Percentiles rank a stretch among this genome's conserved stretches.
phyloP scores from a whole-genome alignment of 2,113 vertebrate genomes.

The Phrynosoma platyrhinos region DNA sequence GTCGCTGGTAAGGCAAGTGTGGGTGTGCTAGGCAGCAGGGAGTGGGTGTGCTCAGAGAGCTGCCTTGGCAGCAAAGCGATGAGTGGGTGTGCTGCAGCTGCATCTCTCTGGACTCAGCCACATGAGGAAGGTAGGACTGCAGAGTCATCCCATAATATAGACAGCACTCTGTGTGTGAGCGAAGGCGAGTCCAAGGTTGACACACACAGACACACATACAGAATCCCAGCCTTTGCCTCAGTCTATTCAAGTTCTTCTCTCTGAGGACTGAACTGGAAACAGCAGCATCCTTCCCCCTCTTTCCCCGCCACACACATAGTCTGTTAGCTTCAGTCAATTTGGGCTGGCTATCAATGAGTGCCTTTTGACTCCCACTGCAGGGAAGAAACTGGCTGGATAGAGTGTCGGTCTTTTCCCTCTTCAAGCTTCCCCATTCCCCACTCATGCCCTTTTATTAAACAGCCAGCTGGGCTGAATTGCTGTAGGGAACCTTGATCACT shows the following conservation, averaged over 20 bases:
- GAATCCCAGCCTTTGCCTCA: not conserved
- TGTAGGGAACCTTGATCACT: slow-evolving; percentile 28
- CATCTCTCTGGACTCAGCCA: slow-evolving; percentile 43
- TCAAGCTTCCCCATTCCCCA: not conserved
- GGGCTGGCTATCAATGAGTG: slow-evolving; percentile 47
- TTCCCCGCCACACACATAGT: not conserved
- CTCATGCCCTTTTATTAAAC: not conserved
- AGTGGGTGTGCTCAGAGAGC: slow-evolving; percentile 48
- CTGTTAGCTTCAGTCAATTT: not conserved
- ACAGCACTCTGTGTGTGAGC: not conserved
- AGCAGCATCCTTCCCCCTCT: not conserved
- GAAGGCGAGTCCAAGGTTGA: slow-evolving; percentile 2
- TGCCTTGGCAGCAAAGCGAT: slow-evolving; percentile 61
- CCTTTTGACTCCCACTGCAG: slow-evolving; percentile 45
- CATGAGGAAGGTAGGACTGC: slow-evolving; percentile 6
- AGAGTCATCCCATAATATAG: not conserved
- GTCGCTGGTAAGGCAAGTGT: slow-evolving; percentile 31
- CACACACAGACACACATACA: not conserved
- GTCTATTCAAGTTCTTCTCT: not conserved
- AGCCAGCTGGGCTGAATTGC: slow-evolving; percentile 52
- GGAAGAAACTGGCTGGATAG: slow-evolving; percentile 49
- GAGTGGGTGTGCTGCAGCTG: slow-evolving; percentile 50
- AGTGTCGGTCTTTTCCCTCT: slow-evolving; percentile 29
- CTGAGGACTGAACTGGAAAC: not conserved
- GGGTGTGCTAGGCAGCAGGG: slow-evolving; percentile 21